Base-by-base conservation (phyloP, 1,140 invertebrate species). In the Phymastichus coffea region DNA sequence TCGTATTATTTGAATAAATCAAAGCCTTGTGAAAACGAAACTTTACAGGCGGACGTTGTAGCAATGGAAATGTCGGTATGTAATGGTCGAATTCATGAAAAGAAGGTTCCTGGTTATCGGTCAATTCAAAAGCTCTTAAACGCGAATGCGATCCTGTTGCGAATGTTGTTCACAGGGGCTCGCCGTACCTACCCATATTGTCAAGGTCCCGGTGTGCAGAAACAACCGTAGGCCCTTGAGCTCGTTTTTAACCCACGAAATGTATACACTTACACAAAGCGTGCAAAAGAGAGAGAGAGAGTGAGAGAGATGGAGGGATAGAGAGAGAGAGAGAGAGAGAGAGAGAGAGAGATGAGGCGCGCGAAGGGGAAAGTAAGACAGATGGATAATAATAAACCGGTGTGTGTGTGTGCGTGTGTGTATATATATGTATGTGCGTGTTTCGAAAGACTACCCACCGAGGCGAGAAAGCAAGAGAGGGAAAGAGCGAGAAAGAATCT, bases 81-180 rank as follows among this genome's bases (percentile, higher is more conserved):
- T n/a, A n/a, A n/a, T n/a, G n/a, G n/a, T n/a, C n/a, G n/a, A n/a
- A n/a, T n/a, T n/a, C n/a, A n/a, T n/a, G n/a, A n/a, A n/a, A n/a
- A n/a, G n/a, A n/a, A n/a, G n/a, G n/a, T n/a, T n/a, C n/a, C n/a
- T n/a, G n/a, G n/a, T n/a, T n/a, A n/a, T n/a, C n/a, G n/a, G n/a
- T n/a, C n/a, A n/a, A n/a, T n/a, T n/a, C 22, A 12, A 23, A 17
- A 62, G 60, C 54, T 62, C 54, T 47, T 62, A 12, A 15, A 8
- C 22, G 23, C 46, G 53, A 70, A 72, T 78, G 70, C 46, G 66
- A 71, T 71, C 72, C 76, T 78, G 75, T 71, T 75, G 66, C 66
- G 35, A 58, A 73, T 75, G 72, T 77, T 75, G 72, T 77, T 73
- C 63, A 65, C 66, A 68, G 73, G 73, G 76, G 74, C 74, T 78